These are phyloP conservation scores for Mechanitis mazaeus DNA, from an alignment of 2,888 invertebrate species.

Conservation along the genomic window DNA sequence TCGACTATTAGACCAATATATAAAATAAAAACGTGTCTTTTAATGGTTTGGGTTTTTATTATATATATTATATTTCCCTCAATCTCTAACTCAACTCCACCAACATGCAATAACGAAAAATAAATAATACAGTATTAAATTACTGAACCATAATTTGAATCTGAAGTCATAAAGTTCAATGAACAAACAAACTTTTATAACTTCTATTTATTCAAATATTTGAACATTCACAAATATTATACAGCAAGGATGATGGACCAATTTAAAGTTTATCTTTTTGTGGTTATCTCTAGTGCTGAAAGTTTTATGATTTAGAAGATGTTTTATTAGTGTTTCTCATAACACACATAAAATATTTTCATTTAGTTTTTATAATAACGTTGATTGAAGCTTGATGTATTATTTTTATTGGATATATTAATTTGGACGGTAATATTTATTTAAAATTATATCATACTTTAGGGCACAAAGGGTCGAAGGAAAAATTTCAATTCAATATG, in stretches of 20 bases:
- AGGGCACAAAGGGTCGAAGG: too few relatives aligned
- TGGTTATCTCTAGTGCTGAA: constrained; percentile 10
- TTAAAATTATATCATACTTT: too few relatives aligned
- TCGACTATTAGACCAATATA: too few relatives aligned
- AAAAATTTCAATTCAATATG: constrained; percentile 1
- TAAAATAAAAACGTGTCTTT: too few relatives aligned
- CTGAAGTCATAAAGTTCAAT: constrained; percentile 14
- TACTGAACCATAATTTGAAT: background rate
- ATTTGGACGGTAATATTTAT: too few relatives aligned
- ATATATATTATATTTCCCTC: too few relatives aligned
- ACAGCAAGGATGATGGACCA: constrained; percentile 36
- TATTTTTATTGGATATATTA: too few relatives aligned
- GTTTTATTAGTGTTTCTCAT: constrained; percentile 4
- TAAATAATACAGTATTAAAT: background rate
- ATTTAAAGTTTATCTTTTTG: constrained; percentile 44
- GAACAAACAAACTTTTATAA: constrained; percentile 11
- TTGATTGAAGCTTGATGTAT: background rate
- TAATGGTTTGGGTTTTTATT: too few relatives aligned
- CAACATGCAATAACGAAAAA: too few relatives aligned
- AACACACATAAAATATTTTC: background rate
- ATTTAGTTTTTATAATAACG: background rate
- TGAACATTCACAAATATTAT: constrained; percentile 13
- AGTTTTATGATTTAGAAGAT: constrained; percentile 18
- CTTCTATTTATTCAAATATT: constrained; percentile 16
- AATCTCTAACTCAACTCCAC: too few relatives aligned